Evolutionary conservation across 2,113 vertebrate species (phyloP).

Genomic region (Ophthalmolycus amberensis): DNA sequence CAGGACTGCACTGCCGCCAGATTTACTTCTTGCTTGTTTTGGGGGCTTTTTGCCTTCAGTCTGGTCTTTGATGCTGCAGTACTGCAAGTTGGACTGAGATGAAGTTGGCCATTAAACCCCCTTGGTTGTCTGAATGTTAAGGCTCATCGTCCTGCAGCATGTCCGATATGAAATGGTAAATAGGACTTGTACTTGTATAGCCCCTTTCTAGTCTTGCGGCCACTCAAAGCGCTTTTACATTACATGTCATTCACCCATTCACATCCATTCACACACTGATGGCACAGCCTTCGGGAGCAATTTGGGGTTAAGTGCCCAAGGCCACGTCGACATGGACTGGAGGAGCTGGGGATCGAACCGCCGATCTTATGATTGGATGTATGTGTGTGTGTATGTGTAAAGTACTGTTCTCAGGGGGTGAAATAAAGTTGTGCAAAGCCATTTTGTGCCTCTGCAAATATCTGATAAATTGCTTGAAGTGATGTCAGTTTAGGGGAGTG

Average conservation of each 20-base stretch:
- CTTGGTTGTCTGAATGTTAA: not conserved
- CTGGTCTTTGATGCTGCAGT: conserved; percentile 7
- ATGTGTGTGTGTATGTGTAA: not conserved
- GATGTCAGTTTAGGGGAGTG: not conserved
- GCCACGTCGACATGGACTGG: not conserved
- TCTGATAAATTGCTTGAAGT: not conserved
- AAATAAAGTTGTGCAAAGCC: not conserved
- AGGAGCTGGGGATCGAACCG: not conserved
- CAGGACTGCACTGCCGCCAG: not conserved
- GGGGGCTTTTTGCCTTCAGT: conserved; percentile 7
- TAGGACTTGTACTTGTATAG: not conserved
- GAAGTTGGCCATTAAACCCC: not conserved
- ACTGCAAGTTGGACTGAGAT: conserved; percentile 15
- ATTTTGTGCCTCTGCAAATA: not conserved
- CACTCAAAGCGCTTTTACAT: not conserved
- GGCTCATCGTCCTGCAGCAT: not conserved
- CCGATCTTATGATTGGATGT: not conserved
- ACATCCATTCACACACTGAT: not conserved
- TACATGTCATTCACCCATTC: not conserved
- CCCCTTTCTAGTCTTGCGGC: not conserved
- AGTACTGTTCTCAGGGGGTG: not conserved
- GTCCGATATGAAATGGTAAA: not conserved
- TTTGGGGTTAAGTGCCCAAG: too few species aligned
- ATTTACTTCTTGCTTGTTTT: conserved; percentile 2
- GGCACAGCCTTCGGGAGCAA: not conserved